A percentile compares a stretch with the other conserved stretches of the same genome.
Evolutionary conservation across 2,797 vertebrate genomes (phyloP).

Genomic region (Falco cherrug): DNA sequence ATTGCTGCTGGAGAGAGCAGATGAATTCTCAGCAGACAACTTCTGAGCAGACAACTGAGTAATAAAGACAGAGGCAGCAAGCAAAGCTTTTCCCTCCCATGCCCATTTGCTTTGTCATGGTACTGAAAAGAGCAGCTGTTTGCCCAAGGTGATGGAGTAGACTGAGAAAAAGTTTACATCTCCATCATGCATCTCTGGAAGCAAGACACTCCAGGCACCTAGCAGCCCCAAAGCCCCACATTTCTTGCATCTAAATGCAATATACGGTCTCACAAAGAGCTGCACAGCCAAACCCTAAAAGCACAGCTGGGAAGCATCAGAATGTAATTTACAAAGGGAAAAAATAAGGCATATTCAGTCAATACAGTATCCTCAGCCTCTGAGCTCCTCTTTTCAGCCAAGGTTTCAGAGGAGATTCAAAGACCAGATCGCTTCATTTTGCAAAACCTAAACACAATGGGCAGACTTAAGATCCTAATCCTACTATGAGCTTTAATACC

Average conservation of each 20-base stretch:
- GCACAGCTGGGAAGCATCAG: not conserved
- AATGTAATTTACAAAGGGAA: not conserved
- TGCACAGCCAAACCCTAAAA: not conserved
- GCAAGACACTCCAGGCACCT: fast-evolving
- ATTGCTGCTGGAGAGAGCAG: not conserved
- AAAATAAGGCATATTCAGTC: not conserved
- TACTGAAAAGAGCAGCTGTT: not conserved
- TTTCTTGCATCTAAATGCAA: not conserved
- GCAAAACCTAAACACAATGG: not conserved
- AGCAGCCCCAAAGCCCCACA: not conserved
- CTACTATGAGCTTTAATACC: not conserved
- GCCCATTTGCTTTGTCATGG: fast-evolving
- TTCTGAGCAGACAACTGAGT: not conserved
- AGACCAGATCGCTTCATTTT: not conserved
- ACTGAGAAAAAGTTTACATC: not conserved
- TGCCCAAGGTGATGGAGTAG: not conserved
- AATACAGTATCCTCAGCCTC: not conserved
- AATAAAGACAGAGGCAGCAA: not conserved
- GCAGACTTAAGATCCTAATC: not conserved
- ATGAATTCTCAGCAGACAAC: not conserved
- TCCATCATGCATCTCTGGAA: not conserved
- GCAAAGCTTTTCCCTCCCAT: not conserved
- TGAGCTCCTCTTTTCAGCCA: not conserved
- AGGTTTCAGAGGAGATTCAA: not conserved
- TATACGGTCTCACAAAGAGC: not conserved